A percentile compares a stretch with the other conserved stretches of the same genome.
phyloP scores from a whole-genome alignment of 1,140 invertebrate genomes.

The Propsilocerus akamusi region DNA sequence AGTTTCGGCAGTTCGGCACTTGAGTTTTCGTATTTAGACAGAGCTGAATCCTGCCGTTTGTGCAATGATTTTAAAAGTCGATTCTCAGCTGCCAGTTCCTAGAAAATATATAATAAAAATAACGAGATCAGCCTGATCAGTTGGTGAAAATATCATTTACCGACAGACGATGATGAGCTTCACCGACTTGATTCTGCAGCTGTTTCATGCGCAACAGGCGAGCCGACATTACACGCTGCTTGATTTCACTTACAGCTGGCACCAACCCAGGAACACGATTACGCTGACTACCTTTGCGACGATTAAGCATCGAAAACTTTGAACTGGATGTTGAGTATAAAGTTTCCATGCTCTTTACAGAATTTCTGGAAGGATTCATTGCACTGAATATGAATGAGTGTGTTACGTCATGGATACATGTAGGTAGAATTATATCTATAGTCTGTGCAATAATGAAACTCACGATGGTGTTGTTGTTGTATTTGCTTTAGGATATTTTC shows the following conservation, averaged over 20 bases:
- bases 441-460: background rate
- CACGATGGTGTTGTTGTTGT: background rate
- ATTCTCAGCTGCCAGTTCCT: slow-evolving; percentile 59
- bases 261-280: slow-evolving; percentile 13
- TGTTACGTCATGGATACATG: background rate
- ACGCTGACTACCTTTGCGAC: slow-evolving; percentile 12
- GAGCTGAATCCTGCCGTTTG: slow-evolving; percentile 52
- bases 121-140: background rate
- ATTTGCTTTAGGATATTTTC: background rate
- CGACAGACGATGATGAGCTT: slow-evolving; percentile 56
- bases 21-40: slow-evolving; percentile 50
- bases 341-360: slow-evolving; percentile 21
- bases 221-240: slow-evolving; percentile 52
- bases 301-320: slow-evolving; percentile 13
- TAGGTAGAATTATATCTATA: background rate
- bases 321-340: slow-evolving; percentile 20
- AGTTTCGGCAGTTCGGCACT: slow-evolving; percentile 52
- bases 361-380: slow-evolving; percentile 2
- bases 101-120: slow-evolving; percentile 13
- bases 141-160: slow-evolving; percentile 25
- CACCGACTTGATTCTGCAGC: slow-evolving; percentile 57
- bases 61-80: slow-evolving; percentile 47
- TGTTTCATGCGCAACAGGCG: slow-evolving; percentile 53
- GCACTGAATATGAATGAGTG: background rate
- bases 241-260: slow-evolving; percentile 23